Base-by-base conservation (phyloP, 2,113 vertebrate genomes). In the Papio anubis region DNA sequence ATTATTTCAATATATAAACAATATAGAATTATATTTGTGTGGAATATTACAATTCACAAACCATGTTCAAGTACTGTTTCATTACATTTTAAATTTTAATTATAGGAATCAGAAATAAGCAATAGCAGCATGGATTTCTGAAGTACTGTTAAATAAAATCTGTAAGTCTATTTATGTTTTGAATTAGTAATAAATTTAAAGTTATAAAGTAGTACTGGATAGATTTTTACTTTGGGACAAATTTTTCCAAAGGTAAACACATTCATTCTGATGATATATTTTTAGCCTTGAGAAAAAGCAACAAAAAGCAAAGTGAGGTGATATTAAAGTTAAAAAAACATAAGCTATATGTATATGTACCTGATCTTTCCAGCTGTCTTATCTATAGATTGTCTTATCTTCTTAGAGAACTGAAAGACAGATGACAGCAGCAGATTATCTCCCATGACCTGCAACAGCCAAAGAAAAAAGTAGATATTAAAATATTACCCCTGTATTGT, bases 351-450 rank as follows among this genome's bases (percentile, higher is more conserved):
- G n/a, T 80, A 20, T 59, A 43, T 17, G 11, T 35, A 99, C 99
- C 99, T 99, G 98, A 99, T 99, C 98, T 99, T 99, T 80, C 99
- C 99, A 90, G 99, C 99, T 40, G 99, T 99, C 99, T 99, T 99
- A 98, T 99, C 99, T 70, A 99, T 99, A 38, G 99, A 99, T 97
- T 99, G 99, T 97, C 99, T 99, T 98, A 99, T 99, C 98, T 99
- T 99, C 96, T 98, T 99, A 96, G 99, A 99, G 98, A 99, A 99
- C 85, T 99, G 99, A 97, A 99, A 99, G 88, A 99, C 99, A 3
- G 99, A 99, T 20, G 99, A 99, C 92, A 99, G 98, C 96, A 99
- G 98, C 95, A 99, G 98, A 97, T 99, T 99, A 98, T 99, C 99
- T 97, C 99, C 98, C 98, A 99, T 99, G 32, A 99, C 99, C 99